Evolutionary conservation across 2,113 vertebrate species (phyloP).

Genomic region (Grammomys surdaster): DNA sequence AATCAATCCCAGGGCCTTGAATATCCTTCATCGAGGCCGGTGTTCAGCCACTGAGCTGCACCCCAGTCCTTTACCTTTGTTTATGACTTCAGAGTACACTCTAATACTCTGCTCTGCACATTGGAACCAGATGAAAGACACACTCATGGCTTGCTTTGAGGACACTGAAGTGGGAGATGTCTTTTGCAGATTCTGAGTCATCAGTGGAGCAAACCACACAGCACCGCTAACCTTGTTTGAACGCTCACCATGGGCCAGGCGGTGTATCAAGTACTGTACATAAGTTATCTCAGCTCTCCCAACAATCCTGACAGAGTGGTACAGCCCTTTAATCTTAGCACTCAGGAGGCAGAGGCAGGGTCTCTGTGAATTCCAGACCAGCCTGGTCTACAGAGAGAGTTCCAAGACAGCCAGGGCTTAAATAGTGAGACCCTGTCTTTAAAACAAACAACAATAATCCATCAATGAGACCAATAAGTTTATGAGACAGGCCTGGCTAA

Average conservation of each 20-base stretch:
- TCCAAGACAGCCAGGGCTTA: neutral
- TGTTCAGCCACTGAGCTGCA: neutral
- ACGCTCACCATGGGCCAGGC: neutral
- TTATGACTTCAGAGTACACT: constrained; percentile 26
- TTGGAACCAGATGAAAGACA: neutral
- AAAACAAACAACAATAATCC: neutral
- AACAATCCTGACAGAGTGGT: neutral
- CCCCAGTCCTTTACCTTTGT: neutral
- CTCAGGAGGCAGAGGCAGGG: neutral
- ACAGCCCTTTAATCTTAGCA: neutral
- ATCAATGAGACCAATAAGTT: neutral
- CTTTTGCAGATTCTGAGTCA: constrained; percentile 14
- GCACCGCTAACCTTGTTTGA: neutral
- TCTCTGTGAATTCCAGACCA: neutral
- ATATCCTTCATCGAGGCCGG: accelerated
- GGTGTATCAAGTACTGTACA: neutral
- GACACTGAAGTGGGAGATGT: neutral
- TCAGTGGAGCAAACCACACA: neutral
- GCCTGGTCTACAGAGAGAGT: neutral
- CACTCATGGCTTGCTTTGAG: neutral
- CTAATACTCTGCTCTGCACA: neutral
- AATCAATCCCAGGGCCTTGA: neutral
- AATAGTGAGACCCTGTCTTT: neutral
- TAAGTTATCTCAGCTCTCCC: neutral
- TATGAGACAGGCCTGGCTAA: neutral